Evolutionary conservation across 2,888 invertebrate species (phyloP), one percentile per base, ranked within the genome.

Genomic region (Opisthograptis luteolata): DNA sequence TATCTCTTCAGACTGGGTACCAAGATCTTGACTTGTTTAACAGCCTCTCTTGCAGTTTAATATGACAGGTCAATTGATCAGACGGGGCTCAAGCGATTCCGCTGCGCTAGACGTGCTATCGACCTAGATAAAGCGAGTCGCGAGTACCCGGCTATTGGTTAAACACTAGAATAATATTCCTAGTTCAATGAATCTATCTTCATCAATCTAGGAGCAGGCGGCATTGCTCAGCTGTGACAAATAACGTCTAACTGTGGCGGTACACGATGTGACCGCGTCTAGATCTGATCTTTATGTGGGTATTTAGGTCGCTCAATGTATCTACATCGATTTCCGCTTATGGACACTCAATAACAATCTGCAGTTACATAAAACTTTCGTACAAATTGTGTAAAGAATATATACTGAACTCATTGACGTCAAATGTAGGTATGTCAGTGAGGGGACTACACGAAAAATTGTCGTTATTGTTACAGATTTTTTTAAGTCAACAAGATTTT

Each of bases 11-110:
- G 43, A 39, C 40, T 44, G 12, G 40, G 20, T 31, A 17, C 12
- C 39, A 31, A 32, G 58, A 55, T 68, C 67, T 69, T 63, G 66
- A 63, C 58, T 64, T 62, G 50, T 61, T 62, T 65, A 68, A 68
- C 67, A 66, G 66, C 62, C 55, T 58, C 61, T 65, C 51, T 52
- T 62, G 62, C 58, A 55, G 60, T 60, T 65, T 64, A 58, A 56
- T 65, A 64, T 54, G 65, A 62, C 66, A 61, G 71, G 70, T 71
- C 70, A 70, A 68, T 73, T 68, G 63, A 69, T 70, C 64, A 73
- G 51, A 43, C 58, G 52, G 52, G 55, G 56, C 55, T 59, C 54
- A 54, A 52, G 59, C 59, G 42, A 57, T 59, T 64, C 52, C 62
- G 63, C 64, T 58, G 59, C 55, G 58, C 51, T 50, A 51, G 42